Base-by-base conservation (phyloP, 23 tunicate species). In the Diplosoma virens region DNA sequence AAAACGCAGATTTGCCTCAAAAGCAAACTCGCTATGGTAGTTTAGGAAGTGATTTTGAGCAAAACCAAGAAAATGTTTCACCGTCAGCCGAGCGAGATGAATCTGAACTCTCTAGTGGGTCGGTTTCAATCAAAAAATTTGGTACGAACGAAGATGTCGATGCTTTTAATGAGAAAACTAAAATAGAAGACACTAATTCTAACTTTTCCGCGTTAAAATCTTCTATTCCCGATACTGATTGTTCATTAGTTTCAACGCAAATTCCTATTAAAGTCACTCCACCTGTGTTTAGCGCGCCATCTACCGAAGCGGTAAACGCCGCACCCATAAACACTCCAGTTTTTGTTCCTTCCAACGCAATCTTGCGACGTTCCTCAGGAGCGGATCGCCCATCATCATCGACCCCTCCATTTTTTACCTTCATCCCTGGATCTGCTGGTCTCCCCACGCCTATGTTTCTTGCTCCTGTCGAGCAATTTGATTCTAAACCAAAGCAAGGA, bases 251-350 rank as follows among this genome's bases (percentile, higher is more conserved):
- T n/a, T n/a, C n/a, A n/a, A n/a, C n/a, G n/a, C n/a, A n/a, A n/a
- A n/a, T n/a, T n/a, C n/a, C n/a, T n/a, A n/a, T n/a, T n/a, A n/a
- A n/a, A n/a, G n/a, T n/a, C n/a, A n/a, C 53, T 14, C 53, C 17
- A 17, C 53, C 17, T 46, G 14, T 46, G 53, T 46, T 46, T 17
- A 46, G 16, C 17, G 53, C 53, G 16, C 53, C 53, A 46, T n/a
- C n/a, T n/a, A n/a, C n/a, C n/a, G n/a, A n/a, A n/a, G n/a, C n/a
- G n/a, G n/a, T n/a, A n/a, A n/a, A n/a, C n/a, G n/a, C n/a, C n/a
- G n/a, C n/a, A n/a, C n/a, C n/a, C n/a, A n/a, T n/a, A n/a, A 89
- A 82, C 68, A 89, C 96, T 25, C 96, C 96, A 11, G 87, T 89
- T 28, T 75, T 89, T 11, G 20, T 83, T n/a, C 96, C 73, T 36